Evolutionary conservation across 2,797 vertebrate species (phyloP).

Genomic region (Passerculus sandwichensis): DNA sequence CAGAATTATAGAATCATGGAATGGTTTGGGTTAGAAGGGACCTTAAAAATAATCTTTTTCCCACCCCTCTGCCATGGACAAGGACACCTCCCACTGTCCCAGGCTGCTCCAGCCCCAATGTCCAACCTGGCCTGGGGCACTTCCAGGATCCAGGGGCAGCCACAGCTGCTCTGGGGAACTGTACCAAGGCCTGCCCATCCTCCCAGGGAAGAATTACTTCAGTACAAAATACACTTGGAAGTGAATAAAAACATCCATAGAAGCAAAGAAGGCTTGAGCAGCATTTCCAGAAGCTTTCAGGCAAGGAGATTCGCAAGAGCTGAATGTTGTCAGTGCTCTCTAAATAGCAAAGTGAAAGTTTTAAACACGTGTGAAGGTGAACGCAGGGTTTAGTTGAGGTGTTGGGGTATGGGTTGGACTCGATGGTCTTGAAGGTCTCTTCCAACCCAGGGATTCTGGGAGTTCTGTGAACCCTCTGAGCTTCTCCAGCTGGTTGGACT

Average conservation of each 20-base stretch:
- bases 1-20: not conserved
- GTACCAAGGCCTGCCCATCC: fast-evolving
- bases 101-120: not conserved
- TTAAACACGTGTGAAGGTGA: not conserved
- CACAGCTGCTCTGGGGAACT: not conserved
- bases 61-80: not conserved
- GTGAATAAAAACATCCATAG: not conserved
- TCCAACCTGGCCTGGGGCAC: not conserved
- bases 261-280: not conserved
- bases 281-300: not conserved
- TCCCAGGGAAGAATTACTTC: not conserved
- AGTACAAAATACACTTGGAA: not conserved
- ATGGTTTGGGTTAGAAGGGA: not conserved
- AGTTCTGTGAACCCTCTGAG: not conserved
- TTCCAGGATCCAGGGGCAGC: not conserved
- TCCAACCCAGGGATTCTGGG: not conserved
- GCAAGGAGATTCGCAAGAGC: not conserved
- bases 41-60: not conserved
- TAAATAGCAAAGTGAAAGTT: not conserved
- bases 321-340: not conserved
- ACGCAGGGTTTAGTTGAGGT: not conserved
- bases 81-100: not conserved
- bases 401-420: not conserved
- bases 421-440: not conserved
- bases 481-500: not conserved